Base-by-base conservation (phyloP, 2,113 vertebrate genomes). In the Cervus canadensis region DNA sequence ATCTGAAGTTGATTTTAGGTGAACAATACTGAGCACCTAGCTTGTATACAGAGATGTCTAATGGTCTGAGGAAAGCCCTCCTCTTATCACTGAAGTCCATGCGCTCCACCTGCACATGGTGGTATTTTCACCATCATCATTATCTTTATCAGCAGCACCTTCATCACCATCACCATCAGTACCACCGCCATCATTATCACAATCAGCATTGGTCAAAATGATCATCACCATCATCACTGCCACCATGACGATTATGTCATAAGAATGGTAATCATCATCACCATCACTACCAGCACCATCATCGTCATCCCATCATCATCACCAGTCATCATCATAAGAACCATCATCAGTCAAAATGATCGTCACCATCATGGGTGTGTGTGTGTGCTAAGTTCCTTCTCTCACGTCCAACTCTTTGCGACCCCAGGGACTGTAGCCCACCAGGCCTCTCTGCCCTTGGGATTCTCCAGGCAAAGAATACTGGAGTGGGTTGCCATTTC, bases 181-280 rank as follows among this genome's bases (percentile, higher is more conserved):
- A n/a, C 3, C 26, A 45, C 5, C 30, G 25, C 19, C 60, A 23
- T 2, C 19, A 11, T 25, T n/a, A 50, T 15, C 57, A 40, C 1
- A 7, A 88, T 2, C 43, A 30, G 23, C 57, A 88, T 7, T 0
- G 19, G 40, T 5, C 45, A 62, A 8, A n/a, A 45, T 1, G 45
- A 81, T 19, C 43, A 48, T 3, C 40, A 57, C 0, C 16, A 28
- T 4, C 45, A 56, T 3, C 59, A 92, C 1, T 25, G 40, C 12
- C 64, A 78, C 1, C 10, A 13, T 2, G 8, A 67, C 0, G 12
- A 59, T 3, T 3, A 23, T 0, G 9, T 17, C 45, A 10, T 11
- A 3, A 79, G 6, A 79, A 48, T 11, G 28, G 15, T 50, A 2
- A 87, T 1, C 25, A 50, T 0, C 19, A 48, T 1, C 2, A 1